Percentiles rank a stretch among this genome's conserved stretches.
Evolutionary conservation across 2,888 invertebrate species (phyloP).

Genomic region (Hyposoter didymator): DNA sequence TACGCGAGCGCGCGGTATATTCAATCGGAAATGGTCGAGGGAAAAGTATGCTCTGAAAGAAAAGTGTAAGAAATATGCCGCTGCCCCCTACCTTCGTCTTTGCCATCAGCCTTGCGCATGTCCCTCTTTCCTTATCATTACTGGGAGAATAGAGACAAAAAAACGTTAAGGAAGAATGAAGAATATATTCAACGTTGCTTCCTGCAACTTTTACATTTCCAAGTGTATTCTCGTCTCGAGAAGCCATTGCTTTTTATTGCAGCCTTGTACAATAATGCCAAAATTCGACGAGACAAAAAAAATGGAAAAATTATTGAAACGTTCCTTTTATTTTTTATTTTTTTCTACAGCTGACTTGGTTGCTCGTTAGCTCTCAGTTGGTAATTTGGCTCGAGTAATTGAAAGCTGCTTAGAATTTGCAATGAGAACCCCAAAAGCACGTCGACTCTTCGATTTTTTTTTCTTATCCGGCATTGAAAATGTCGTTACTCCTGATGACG

Average conservation of each 20-base stretch:
- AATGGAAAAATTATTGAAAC: neutral
- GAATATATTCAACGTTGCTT: neutral
- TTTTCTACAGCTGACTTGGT: neutral
- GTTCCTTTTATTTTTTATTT: neutral
- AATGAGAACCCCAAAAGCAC: neutral
- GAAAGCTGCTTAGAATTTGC: neutral
- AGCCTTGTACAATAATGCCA: neutral
- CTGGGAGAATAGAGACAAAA: constrained; percentile 14
- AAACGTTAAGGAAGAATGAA: neutral
- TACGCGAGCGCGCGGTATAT: constrained; percentile 9
- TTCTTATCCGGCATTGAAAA: neutral
- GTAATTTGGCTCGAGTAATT: neutral
- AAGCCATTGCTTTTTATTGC: constrained; percentile 11
- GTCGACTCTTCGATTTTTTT: neutral
- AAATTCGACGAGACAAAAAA: neutral
- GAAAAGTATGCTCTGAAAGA: constrained; percentile 18
- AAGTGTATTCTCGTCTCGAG: neutral
- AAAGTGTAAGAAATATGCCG: constrained; percentile 40
- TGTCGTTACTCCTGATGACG: neutral
- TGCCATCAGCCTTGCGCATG: neutral
- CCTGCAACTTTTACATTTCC: constrained; percentile 8
- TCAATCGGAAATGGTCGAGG: constrained; percentile 46
- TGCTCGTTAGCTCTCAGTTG: neutral
- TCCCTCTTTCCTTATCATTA: constrained; percentile 25
- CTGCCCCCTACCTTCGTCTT: neutral